phyloP scores from a whole-genome alignment of 2,888 invertebrate genomes.

The Athalia rosae region DNA sequence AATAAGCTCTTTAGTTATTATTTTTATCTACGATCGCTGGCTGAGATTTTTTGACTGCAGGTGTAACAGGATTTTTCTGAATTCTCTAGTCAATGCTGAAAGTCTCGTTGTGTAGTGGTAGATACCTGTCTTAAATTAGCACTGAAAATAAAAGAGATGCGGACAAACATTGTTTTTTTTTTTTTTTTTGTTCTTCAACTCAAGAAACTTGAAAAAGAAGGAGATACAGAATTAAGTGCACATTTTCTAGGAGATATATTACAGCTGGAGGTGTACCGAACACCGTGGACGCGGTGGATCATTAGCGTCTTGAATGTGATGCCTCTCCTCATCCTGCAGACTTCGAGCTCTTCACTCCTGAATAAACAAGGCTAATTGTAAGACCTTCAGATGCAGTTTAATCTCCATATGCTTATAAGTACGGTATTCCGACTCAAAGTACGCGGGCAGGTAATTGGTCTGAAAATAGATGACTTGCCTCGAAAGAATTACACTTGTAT shows the following conservation, averaged over 20 bases:
- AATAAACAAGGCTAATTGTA: constrained; percentile 26
- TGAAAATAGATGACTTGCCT: background rate
- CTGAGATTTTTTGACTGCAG: too few relatives aligned
- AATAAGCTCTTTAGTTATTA: too few relatives aligned
- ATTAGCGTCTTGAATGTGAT: constrained; percentile 38
- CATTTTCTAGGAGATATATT: constrained; percentile 1
- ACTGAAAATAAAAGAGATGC: background rate
- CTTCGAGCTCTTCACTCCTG: constrained; percentile 30
- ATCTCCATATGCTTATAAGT: background rate
- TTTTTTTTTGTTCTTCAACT: background rate
- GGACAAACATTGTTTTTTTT: background rate
- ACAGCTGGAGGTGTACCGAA: constrained; percentile 30
- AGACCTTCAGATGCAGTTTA: background rate
- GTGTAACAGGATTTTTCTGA: too few relatives aligned
- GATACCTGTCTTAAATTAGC: constrained; percentile 34
- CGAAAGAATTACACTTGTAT: background rate
- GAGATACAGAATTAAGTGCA: too few relatives aligned
- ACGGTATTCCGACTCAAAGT: background rate
- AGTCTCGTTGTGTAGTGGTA: background rate
- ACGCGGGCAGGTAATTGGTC: constrained; percentile 12
- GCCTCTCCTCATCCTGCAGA: constrained; percentile 22
- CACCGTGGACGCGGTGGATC: background rate
- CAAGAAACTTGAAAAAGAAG: background rate
- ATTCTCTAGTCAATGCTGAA: too few relatives aligned
- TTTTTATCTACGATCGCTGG: too few relatives aligned